Evolutionary conservation across 2,113 vertebrate species (phyloP), one percentile per base, ranked within the genome.

Genomic region (Marcusenius ussheri): DNA sequence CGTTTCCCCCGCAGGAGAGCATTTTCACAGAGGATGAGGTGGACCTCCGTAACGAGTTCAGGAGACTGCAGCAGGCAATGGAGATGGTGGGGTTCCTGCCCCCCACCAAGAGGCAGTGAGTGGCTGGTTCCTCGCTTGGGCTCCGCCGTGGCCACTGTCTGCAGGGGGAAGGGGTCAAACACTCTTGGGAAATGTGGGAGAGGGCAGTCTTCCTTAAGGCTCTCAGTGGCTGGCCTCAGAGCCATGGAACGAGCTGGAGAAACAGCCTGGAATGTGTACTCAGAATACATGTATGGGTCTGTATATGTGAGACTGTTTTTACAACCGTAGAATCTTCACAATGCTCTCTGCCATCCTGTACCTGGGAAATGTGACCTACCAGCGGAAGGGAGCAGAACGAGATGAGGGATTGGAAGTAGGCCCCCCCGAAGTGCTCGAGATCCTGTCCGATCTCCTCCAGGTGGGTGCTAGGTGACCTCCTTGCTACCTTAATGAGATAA

Each of bases 51-150:
- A 96, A 97, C 15, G 97, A 98, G 91, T 99, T 98, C 27, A 96
- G 97, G 89, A 96, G 97, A 58, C 95, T 99, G 24, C 97, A 99
- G 90, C 98, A 98, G 94, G 98, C 98, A 74, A 99, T 99, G 98
- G 98, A 99, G 94, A 98, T 99, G 98, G 98, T 99, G 46, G 98
- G 98, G 86, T 99, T 99, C 93, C 96, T 99, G 88, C 95, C 97
- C 1, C 95, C 98, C 58, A 99, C 98, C 86, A 99, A 96, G 93
- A 99, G 97, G 90, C 97, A 97, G 98, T 99, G 92, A 93, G 97
- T 95, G 70, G 15, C 66, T 39, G 27, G 27, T 31, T 62, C 39
- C 49, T 88, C 35, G 15, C 70, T 39, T 39, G 27, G 27, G 70
- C 70, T 27, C 62, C 3, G 0, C 10, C 0, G 9, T 66, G n/a